Conservation (phyloP, 35 echinoderm and acorn worm genomes). For the Diadema setosum region DNA sequence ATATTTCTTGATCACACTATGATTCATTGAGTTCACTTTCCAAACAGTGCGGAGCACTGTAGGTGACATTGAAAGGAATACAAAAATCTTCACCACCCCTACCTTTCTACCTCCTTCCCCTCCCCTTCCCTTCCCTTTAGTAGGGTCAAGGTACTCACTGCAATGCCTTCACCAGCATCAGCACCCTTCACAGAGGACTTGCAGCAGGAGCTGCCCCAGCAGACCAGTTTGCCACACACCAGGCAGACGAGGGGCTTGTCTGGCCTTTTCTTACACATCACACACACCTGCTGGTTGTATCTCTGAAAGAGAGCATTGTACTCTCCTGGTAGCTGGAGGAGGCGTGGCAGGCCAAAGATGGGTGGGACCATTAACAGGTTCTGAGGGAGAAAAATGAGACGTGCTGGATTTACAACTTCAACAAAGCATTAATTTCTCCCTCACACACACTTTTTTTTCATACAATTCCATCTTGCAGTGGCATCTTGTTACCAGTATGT, state of each 20-base stretch:
- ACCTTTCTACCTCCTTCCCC: not conserved
- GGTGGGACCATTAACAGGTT: conserved; percentile 60
- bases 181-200: not conserved
- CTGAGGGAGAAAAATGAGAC: not conserved
- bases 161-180: conserved; percentile 36
- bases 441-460: not conserved
- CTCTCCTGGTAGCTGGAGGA: conserved; percentile 61
- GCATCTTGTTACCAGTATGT: not conserved
- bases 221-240: conserved; percentile 78
- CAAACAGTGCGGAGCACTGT: too few relatives aligned
- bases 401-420: not conserved
- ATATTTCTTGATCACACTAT: too few relatives aligned
- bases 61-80: too few relatives aligned
- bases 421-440: not conserved
- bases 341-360: conserved; percentile 55
- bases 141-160: not conserved
- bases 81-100: not conserved
- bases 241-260: conserved; percentile 71
- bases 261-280: conserved; percentile 42
- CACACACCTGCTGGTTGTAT: conserved; percentile 62
- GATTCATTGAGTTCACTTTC: too few relatives aligned
- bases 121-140: not conserved
- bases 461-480: not conserved
- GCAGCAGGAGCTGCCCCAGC: conserved; percentile 63
- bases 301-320: conserved; percentile 76